phyloP scores from a whole-genome alignment of 2,888 invertebrate genomes.

The Ommatoiulus sabulosus region DNA sequence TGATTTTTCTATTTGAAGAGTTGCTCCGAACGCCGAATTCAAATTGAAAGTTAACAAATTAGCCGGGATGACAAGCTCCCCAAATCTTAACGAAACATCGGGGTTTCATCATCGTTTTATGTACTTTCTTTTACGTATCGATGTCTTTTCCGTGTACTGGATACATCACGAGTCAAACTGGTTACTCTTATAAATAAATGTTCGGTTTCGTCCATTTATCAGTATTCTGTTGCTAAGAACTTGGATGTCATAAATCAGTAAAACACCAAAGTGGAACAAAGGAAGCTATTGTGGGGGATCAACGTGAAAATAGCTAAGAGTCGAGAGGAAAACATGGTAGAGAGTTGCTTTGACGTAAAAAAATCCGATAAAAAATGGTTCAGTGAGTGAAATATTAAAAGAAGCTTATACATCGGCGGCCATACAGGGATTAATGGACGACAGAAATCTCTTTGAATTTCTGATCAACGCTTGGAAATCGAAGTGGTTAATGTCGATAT shows the following conservation, averaged over 20 bases:
- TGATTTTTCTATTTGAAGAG: not conserved
- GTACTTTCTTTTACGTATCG: not conserved
- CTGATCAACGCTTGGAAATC: not conserved
- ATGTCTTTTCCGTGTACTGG: not conserved
- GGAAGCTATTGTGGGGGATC: not conserved
- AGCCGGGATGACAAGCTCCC: not conserved
- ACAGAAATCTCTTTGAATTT: not conserved
- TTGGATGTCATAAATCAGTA: constrained; percentile 49
- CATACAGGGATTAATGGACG: not conserved
- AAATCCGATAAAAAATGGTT: not conserved
- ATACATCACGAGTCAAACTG: not conserved
- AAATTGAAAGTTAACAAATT: constrained; percentile 42
- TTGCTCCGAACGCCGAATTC: not conserved
- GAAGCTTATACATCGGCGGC: not conserved
- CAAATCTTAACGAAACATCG: constrained; percentile 47
- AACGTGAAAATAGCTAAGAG: constrained; percentile 10
- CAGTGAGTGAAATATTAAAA: not conserved
- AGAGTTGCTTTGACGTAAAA: not conserved
- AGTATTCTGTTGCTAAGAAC: constrained; percentile 26
- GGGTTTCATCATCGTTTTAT: not conserved
- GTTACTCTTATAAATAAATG: not conserved
- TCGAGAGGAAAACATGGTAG: not conserved
- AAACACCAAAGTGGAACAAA: constrained; percentile 45
- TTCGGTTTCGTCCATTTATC: constrained; percentile 45
- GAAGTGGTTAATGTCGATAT: not conserved